Conservation (phyloP, 2,888 invertebrate genomes). For the Thyatira batis region DNA sequence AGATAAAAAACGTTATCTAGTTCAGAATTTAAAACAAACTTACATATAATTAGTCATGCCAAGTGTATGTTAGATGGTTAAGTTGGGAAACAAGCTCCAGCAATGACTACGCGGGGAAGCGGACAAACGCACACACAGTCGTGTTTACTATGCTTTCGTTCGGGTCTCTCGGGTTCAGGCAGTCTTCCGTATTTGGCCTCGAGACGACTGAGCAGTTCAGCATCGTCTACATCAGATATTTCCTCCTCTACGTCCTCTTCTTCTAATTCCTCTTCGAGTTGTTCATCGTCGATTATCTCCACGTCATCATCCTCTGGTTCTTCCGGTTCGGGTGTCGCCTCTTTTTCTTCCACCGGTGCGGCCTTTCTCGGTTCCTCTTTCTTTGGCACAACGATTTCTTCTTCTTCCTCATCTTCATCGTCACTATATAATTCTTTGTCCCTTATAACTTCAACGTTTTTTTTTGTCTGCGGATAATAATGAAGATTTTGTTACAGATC, state of each 20-base stretch:
- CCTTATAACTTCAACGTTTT: constrained; percentile 27
- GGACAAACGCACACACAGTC: constrained; percentile 28
- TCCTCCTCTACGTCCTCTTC: constrained; percentile 77
- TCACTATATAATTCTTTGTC: constrained; percentile 67
- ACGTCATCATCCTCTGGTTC: constrained; percentile 69
- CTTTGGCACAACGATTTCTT: constrained; percentile 50
- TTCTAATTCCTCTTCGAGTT: constrained; percentile 76
- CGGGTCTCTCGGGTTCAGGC: constrained; percentile 77
- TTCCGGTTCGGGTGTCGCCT: constrained; percentile 36
- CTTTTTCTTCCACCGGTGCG: constrained; percentile 21
- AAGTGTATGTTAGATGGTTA: constrained; percentile 56
- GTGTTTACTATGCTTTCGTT: constrained; percentile 75
- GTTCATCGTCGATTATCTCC: constrained; percentile 74
- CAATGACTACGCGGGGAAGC: constrained; percentile 33
- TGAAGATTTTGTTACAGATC: constrained; percentile 26
- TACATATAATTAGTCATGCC: constrained; percentile 72
- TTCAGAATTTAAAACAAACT: constrained; percentile 33
- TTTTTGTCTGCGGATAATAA: constrained; percentile 29
- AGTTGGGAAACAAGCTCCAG: constrained; percentile 46
- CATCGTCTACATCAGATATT: constrained; percentile 86
- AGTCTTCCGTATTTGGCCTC: constrained; percentile 89
- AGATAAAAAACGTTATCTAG: neutral
- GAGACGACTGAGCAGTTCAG: constrained; percentile 85
- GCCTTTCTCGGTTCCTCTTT: constrained; percentile 50
- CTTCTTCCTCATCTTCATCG: constrained; percentile 63